These are phyloP conservation scores for Oxyruncus cristatus DNA, from an alignment of 2,113 vertebrate species.

Conservation along the genomic window DNA sequence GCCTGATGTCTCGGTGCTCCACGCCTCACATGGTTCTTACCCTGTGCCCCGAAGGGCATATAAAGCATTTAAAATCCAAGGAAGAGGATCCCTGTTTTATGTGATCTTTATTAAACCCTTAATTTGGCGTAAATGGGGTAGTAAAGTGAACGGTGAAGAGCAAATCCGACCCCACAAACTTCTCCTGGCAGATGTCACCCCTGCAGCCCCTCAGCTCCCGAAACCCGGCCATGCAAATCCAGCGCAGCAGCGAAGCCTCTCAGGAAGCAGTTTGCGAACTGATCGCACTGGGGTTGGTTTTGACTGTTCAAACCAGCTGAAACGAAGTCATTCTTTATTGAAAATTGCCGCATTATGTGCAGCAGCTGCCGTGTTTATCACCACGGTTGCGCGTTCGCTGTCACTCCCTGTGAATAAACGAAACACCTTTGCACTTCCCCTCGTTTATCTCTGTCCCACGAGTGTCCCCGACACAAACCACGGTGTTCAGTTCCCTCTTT, in stretches of 20 bases:
- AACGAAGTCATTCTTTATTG: neutral
- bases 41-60: neutral
- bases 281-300: rapidly evolving
- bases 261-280: neutral
- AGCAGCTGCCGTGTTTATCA: neutral
- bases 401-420: neutral
- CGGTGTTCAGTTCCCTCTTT: rapidly evolving
- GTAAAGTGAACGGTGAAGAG: neutral
- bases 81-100: neutral
- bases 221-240: rapidly evolving
- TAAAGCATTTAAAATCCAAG: neutral
- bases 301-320: neutral
- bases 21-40: rapidly evolving
- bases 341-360: neutral
- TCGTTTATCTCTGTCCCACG: neutral
- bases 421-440: neutral
- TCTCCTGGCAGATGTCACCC: neutral
- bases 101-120: neutral
- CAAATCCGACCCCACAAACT: neutral
- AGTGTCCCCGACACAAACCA: neutral
- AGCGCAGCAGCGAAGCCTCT: neutral
- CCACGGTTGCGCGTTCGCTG: neutral
- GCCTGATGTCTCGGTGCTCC: neutral
- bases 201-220: neutral
- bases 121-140: neutral